Evolutionary conservation across 2,797 vertebrate species (phyloP).

Genomic region (Pseudotriccus pelzelni): DNA sequence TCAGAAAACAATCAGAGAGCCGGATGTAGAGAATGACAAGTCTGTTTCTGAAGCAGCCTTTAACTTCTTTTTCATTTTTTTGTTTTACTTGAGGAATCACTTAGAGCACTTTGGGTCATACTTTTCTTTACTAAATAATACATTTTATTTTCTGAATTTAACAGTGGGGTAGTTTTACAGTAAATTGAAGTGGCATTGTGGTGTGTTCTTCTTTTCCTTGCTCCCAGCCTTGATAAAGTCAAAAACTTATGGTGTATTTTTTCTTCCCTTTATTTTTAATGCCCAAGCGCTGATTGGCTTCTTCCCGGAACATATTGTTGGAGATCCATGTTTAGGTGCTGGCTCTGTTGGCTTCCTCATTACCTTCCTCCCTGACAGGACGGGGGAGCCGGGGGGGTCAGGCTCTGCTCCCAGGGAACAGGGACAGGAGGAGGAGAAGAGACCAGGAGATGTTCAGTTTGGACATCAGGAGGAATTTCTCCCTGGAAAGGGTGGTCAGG

Average conservation of each 20-base stretch:
- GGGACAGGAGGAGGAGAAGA: background rate
- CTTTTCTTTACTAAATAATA: background rate
- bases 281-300: background rate
- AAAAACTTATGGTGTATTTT: background rate
- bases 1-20: background rate
- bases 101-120: background rate
- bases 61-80: too few species aligned
- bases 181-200: background rate
- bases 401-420: background rate
- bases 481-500: too few species aligned
- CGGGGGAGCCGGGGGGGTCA: fast-evolving
- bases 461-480: background rate
- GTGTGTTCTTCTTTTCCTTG: background rate
- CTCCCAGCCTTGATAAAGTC: background rate
- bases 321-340: background rate
- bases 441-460: background rate
- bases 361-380: background rate
- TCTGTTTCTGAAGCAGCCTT: background rate
- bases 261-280: background rate
- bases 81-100: background rate
- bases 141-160: background rate
- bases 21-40: background rate
- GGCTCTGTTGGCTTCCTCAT: background rate
- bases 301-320: background rate
- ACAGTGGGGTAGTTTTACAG: background rate